Evolutionary conservation across 2,888 invertebrate genomes (phyloP).

Genomic region (Epiblema foenella): DNA sequence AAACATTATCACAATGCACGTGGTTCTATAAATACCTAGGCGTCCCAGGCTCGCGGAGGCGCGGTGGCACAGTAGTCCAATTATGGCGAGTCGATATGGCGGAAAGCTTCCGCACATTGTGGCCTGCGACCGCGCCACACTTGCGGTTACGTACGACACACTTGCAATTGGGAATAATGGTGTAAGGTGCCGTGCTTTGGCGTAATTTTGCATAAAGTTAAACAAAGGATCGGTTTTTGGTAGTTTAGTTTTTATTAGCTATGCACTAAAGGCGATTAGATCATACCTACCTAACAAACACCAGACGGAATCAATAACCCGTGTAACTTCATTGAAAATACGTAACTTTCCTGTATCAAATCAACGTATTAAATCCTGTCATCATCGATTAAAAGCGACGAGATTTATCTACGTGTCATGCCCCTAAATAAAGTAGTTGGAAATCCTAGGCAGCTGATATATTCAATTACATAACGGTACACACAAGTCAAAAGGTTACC

Average conservation of each 20-base stretch:
- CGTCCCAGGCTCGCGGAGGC: conserved; percentile 34
- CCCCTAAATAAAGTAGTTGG: not conserved
- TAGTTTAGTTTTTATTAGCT: no score
- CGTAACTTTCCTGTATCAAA: no score
- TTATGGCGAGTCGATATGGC: conserved; percentile 57
- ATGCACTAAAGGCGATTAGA: no score
- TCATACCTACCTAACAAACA: no score
- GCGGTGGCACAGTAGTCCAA: conserved; percentile 50
- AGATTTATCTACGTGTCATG: not conserved
- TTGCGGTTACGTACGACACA: conserved; percentile 21
- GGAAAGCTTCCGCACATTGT: conserved; percentile 74
- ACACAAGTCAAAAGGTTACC: conserved; percentile 30
- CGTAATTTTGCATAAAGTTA: not conserved
- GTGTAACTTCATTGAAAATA: no score
- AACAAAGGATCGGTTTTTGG: no score
- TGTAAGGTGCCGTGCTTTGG: not conserved
- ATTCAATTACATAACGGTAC: conserved; percentile 22
- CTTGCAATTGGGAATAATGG: not conserved
- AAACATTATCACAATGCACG: conserved; percentile 26
- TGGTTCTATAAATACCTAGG: conserved; percentile 15
- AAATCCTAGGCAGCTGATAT: not conserved
- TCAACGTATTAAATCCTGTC: no score
- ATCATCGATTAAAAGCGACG: not conserved
- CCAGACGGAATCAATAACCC: no score
- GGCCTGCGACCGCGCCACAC: conserved; percentile 63